Conservation (phyloP, 1,140 invertebrate genomes). For the Pemphigus obesinymphae region DNA sequence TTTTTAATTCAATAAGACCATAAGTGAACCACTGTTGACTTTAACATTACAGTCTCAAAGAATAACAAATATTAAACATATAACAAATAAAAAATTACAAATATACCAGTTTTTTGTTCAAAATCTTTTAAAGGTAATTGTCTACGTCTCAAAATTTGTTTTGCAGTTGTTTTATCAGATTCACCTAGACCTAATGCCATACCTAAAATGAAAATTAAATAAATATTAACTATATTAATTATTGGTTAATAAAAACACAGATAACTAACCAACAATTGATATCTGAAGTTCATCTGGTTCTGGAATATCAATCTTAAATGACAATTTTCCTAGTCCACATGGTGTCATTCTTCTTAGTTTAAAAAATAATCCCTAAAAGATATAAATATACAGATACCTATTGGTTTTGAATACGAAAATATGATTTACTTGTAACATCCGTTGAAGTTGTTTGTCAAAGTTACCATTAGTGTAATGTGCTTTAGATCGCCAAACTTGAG, state of each 20-base stretch:
- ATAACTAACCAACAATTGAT: conserved; percentile 58
- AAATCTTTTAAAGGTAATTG: conserved; percentile 36
- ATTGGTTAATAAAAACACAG: neutral
- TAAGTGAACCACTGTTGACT: no score
- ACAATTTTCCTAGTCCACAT: conserved; percentile 72
- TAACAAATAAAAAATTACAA: neutral
- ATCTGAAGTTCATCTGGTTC: conserved; percentile 88
- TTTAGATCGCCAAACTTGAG: conserved; percentile 68
- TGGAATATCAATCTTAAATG: conserved; percentile 73
- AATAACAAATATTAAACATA: neutral
- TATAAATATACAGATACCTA: conserved; percentile 38
- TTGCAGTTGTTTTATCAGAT: conserved; percentile 49
- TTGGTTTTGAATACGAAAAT: neutral
- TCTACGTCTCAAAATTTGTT: conserved; percentile 38
- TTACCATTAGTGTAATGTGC: conserved; percentile 38
- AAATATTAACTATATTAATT: neutral
- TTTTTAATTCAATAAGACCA: neutral
- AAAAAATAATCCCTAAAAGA: conserved; percentile 73
- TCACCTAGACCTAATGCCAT: conserved; percentile 69
- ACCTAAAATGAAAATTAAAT: conserved; percentile 51
- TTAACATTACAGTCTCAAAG: no score
- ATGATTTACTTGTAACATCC: conserved; percentile 57
- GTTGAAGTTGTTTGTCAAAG: conserved; percentile 61
- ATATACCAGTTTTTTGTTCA: conserved; percentile 30
- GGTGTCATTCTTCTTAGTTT: conserved; percentile 78